Evolutionary conservation across 2,888 invertebrate species (phyloP), one percentile per base, ranked within the genome.

Genomic region (Ophion ellenae): DNA sequence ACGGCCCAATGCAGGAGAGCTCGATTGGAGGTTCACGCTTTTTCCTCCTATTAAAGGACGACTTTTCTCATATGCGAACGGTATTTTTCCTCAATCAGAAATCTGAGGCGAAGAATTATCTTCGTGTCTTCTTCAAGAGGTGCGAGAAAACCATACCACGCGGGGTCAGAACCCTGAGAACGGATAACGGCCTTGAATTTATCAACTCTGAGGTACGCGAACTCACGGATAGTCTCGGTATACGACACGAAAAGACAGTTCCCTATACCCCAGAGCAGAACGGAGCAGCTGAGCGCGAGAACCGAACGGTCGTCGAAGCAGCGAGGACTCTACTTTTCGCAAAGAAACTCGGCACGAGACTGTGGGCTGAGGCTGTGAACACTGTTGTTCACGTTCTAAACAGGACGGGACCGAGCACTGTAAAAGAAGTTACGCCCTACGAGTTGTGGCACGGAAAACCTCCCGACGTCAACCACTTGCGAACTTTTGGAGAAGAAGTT

Each of bases 201-300:
- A 36, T 83, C n/a, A 87, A 89, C 53, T 53, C 36, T 20, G 76
- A 86, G 17, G 63, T 88, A 64, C 63, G 67, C 36, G 79, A 73
- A 45, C 20, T 81, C 17, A 71, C 63, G 3, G 14, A 45, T 64
- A 24, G 24, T 24, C 2, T 24, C 24, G 24, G 2, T 1, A 24
- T 24, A 24, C 24, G 24, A 24, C 24, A 24, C 24, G 24, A 24
- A 24, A 24, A 24, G n/a, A n/a, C n/a, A n/a, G n/a, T n/a, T n/a
- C n/a, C n/a, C n/a, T n/a, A n/a, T n/a, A 90, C 84, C 4, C 91
- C 90, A 0, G 85, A 91, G 78, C 88, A 90, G 57, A 92, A 91
- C 85, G 91, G 90, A 4, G 81, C 81, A 10, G 87, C 90, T 4
- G 91, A 93, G 71, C 47, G 91, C 32, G 73, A 87, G 7, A 92